Base-by-base conservation (phyloP, 1,140 invertebrate genomes). In the Adoxophyes honmai region DNA sequence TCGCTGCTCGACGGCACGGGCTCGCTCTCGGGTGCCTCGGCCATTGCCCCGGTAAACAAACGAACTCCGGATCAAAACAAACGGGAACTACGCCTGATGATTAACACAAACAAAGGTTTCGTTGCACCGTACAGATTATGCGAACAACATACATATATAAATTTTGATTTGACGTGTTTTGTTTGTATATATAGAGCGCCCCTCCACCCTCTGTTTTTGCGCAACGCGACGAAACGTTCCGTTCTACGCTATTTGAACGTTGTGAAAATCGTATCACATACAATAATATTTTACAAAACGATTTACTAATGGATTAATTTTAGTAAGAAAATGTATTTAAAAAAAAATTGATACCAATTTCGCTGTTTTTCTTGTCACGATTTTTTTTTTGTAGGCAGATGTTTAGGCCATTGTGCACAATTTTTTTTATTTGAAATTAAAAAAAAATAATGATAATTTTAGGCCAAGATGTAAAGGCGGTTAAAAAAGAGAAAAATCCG, bases 1-100 rank as follows among this genome's bases (percentile, higher is more conserved):
- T 72, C 75, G 48, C 71, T 81, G 28, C 76, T 78, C 8, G 77
- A 76, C 5, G 82, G 72, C 33, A 81, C 37, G 16, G 82, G 76
- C 53, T 85, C 81, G 55, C 55, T 68, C 44, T 78, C 74, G 0
- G 74, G 67, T 51, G 70, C 66, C 60, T 88, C 85, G 52, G 81
- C 72, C 82, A 86, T 86, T 66, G 59, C 59, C 37, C 60, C 21
- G 66, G 42, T 33, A 48, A 48, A 48, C 42, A 48, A 48, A 21
- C 15, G 21, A 16, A 21, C 16, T 21, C 28, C 11, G 18, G 11
- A 48, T 48, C 42, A 48, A 33, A 48, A 48, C 42, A 48, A 33
- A 0, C 42, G 42, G 21, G 42, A 48, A 48, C 42, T 48, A 18
- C 42, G 21, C 42, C 42, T 21, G 42, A 48, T 48, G 42, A 48